A percentile compares a stretch with the other conserved stretches of the same genome.
phyloP scores from a whole-genome alignment of 1,140 invertebrate species.

The Tetragnatha versicolor region DNA sequence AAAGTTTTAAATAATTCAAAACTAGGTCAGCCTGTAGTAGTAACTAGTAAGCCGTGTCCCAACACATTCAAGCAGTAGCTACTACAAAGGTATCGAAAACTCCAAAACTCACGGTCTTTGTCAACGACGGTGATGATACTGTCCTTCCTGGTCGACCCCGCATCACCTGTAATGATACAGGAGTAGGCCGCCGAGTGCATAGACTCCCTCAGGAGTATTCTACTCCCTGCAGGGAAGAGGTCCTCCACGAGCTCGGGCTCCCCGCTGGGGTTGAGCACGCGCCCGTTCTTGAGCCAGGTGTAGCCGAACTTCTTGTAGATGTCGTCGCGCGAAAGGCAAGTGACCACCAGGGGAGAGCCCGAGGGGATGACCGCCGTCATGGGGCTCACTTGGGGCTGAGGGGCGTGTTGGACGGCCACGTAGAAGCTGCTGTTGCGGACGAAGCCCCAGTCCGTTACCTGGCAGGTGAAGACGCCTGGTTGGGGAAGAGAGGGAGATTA shows the following conservation, averaged over 20 bases:
- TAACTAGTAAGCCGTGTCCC: too few relatives aligned
- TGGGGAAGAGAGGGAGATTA: not conserved
- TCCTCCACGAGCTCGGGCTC: constrained; percentile 57
- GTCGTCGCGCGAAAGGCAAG: constrained; percentile 53
- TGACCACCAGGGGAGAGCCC: constrained; percentile 53
- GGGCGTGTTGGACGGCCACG: constrained; percentile 30
- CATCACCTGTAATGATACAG: constrained; percentile 56
- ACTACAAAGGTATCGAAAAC: too few relatives aligned
- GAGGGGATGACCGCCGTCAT: constrained; percentile 45
- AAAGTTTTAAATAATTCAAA: too few relatives aligned
- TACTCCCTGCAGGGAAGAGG: constrained; percentile 56
- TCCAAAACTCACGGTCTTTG: constrained; percentile 15
- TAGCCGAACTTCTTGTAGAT: constrained; percentile 54
- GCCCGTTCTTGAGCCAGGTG: constrained; percentile 58
- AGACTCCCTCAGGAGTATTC: constrained; percentile 47
- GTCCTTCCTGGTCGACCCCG: constrained; percentile 37
- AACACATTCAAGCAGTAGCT: too few relatives aligned
- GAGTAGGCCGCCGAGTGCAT: constrained; percentile 48
- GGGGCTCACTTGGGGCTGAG: constrained; percentile 53
- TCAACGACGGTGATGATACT: constrained; percentile 54
- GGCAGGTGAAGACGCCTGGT: constrained; percentile 57
- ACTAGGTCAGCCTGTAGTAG: too few relatives aligned
- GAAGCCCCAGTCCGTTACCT: constrained; percentile 56
- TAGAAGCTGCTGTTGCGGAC: constrained; percentile 39
- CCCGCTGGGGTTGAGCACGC: constrained; percentile 51